Evolutionary conservation across 1,140 invertebrate genomes (phyloP).

Genomic region (Phocides pigmalion): DNA sequence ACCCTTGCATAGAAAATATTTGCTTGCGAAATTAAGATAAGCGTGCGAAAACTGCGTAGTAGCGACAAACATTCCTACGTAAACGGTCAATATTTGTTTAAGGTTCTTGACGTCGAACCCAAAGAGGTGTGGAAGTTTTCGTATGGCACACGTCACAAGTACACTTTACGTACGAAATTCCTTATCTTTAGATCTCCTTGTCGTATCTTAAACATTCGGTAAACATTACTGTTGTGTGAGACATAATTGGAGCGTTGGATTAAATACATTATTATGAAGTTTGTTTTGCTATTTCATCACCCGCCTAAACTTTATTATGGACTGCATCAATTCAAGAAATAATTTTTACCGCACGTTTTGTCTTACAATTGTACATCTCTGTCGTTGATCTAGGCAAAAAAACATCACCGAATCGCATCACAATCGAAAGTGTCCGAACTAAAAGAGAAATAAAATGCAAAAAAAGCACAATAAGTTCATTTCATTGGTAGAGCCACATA

Average conservation of each 20-base stretch:
- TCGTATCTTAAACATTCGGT: neutral
- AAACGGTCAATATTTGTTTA: constrained; percentile 62
- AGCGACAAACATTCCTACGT: constrained; percentile 56
- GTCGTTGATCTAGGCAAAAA: too few species aligned
- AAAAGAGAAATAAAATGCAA: too few species aligned
- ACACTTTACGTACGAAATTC: constrained; percentile 27
- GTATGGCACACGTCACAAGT: constrained; percentile 52
- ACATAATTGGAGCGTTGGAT: neutral
- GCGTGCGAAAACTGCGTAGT: constrained; percentile 39
- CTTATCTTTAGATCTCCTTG: constrained; percentile 21
- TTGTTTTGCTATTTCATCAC: neutral
- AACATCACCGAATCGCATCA: too few species aligned
- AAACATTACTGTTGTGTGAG: constrained; percentile 11
- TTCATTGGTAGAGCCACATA: too few species aligned
- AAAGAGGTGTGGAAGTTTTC: constrained; percentile 72
- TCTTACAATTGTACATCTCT: too few species aligned
- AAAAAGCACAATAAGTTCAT: too few species aligned
- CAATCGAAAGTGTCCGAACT: too few species aligned
- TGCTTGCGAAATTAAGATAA: constrained; percentile 43
- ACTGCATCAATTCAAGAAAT: too few species aligned
- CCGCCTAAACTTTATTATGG: too few species aligned
- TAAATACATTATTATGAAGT: neutral
- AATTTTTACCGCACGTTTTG: too few species aligned
- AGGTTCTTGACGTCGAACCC: constrained; percentile 56
- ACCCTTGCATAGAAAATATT: too few species aligned